Percentiles rank a stretch among this genome's conserved stretches.
Evolutionary conservation across 1,140 invertebrate species (phyloP).

Genomic region (Drosophila varians): DNA sequence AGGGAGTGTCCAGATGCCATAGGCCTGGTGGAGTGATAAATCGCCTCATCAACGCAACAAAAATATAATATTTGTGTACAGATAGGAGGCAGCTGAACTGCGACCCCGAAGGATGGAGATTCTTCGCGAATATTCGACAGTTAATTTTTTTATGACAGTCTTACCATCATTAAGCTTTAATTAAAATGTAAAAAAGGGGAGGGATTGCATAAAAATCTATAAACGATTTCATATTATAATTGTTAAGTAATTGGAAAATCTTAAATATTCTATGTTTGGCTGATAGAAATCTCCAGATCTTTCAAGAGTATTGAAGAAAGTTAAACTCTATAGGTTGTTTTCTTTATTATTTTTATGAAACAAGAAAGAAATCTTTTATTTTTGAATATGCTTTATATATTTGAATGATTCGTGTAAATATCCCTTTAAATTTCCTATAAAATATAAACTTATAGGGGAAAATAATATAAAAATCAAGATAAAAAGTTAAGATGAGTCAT

Average conservation of each 20-base stretch:
- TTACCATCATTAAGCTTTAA: neutral
- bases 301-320: neutral
- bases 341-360: too few relatives aligned
- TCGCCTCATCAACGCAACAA: neutral
- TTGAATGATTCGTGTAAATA: too few relatives aligned
- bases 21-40: conserved; percentile 24
- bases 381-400: too few relatives aligned
- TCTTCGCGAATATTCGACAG: conserved; percentile 17
- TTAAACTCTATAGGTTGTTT: too few relatives aligned
- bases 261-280: neutral
- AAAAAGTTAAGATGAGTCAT: too few relatives aligned
- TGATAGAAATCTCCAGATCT: neutral
- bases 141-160: neutral
- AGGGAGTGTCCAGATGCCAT: neutral
- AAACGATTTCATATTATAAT: too few relatives aligned
- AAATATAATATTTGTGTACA: conserved; percentile 15
- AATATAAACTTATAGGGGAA: too few relatives aligned
- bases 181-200: neutral
- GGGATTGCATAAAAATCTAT: neutral
- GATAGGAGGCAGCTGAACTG: neutral
- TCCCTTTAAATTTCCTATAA: too few relatives aligned
- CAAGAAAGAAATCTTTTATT: too few relatives aligned
- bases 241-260: neutral
- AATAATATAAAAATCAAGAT: too few relatives aligned
- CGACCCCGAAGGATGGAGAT: neutral